Conservation (phyloP, 92 coral and sea anemone species). For the Epizoanthus ramosus region DNA sequence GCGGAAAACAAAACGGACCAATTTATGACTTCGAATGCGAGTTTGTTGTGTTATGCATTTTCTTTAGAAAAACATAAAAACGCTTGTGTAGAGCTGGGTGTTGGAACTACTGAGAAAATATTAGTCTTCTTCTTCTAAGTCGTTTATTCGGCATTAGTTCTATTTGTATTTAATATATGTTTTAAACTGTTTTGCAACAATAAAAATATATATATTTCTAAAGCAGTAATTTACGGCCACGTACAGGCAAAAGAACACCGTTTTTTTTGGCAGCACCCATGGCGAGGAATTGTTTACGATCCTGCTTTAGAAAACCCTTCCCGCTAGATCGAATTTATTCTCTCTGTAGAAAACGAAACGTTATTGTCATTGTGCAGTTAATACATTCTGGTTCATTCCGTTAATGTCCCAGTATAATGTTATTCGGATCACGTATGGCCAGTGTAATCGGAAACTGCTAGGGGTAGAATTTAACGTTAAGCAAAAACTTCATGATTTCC, state of each 20-base stretch:
- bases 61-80: not conserved
- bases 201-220: not conserved
- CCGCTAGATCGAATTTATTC: too few relatives aligned
- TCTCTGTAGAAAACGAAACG: too few relatives aligned
- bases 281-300: not conserved
- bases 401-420: too few relatives aligned
- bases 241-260: not conserved
- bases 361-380: too few relatives aligned
- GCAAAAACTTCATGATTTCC: too few relatives aligned
- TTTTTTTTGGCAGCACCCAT: not conserved
- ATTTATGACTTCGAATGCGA: slow-evolving; percentile 5
- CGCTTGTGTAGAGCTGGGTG: not conserved
- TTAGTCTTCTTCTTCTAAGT: not conserved
- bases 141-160: not conserved
- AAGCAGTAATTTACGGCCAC: not conserved
- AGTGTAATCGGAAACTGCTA: too few relatives aligned
- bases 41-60: not conserved
- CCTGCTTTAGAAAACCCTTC: too few relatives aligned
- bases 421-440: too few relatives aligned
- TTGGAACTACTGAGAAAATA: not conserved
- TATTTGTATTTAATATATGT: not conserved
- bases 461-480: too few relatives aligned
- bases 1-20: not conserved
- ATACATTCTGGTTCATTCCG: too few relatives aligned
- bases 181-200: not conserved